Base-by-base conservation (phyloP, 2,797 vertebrate species). In the Sylvilagus floridanus region DNA sequence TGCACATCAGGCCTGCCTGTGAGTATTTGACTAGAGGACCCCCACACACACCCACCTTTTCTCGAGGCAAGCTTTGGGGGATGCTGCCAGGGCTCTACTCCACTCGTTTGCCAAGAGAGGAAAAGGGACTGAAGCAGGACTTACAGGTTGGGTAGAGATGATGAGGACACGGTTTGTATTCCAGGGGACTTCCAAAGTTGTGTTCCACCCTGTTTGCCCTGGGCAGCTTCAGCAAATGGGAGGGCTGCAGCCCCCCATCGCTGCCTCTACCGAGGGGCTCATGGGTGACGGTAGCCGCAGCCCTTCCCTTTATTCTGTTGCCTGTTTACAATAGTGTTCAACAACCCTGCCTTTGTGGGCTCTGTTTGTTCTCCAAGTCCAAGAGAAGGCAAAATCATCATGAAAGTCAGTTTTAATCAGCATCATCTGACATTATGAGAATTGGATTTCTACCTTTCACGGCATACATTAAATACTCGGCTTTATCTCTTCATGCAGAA, bases 401-500 rank as follows among this genome's bases (percentile, higher is more conserved):
- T 65, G 91, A 97, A 82, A 95, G 97, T 98, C 98, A 92, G 95
- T 91, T 98, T 96, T 98, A 98, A 98, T 98, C 98, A 97, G 93
- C 96, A 96, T 97, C 96, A 97, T 97, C 97, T 96, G 97, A 97
- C 96, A 82, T 95, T 96, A 96, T 82, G 96, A 97, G 97, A 98
- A 98, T 97, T 97, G 97, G 97, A 97, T 98, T 96, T 96, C 96
- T 95, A 98, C 97, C 97, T 98, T 97, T 96, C 94, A 89, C 93
- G 0, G 95, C 96, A 97, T 98, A 97, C 92, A 97, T 98, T 97
- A 95, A 97, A 96, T 97, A 85, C 75, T 96, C 72, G 94, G 95
- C 97, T 98, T 98, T 99, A 98, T 99, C 98, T 98, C 96, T 76
- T 98, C 92, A 16, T 69, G 88, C 98, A 99, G 98, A 98, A 98